phyloP scores from a whole-genome alignment of 2,888 invertebrate species.

The Yponomeuta sedellus region DNA sequence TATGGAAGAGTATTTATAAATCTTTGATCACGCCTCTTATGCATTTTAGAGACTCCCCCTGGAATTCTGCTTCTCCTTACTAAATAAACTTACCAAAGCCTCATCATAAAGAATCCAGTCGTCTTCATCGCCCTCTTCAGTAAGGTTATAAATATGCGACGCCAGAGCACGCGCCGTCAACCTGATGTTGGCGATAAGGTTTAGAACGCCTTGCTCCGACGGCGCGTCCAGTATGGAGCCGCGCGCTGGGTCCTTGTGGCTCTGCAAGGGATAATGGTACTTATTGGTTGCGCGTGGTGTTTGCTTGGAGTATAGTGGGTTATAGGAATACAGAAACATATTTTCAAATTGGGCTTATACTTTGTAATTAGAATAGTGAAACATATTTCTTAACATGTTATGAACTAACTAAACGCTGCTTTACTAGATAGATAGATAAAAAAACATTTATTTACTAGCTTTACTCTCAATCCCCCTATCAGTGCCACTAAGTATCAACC shows the following conservation, averaged over 20 bases:
- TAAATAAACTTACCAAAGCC: slow-evolving; percentile 78
- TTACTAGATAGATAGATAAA: too few species aligned
- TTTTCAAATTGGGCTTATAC: too few species aligned
- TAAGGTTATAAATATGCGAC: slow-evolving; percentile 85
- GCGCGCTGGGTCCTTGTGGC: slow-evolving; percentile 78
- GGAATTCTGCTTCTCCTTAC: too few species aligned
- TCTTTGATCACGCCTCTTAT: too few species aligned
- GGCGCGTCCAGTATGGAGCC: slow-evolving; percentile 80
- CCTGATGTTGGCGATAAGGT: slow-evolving; percentile 81
- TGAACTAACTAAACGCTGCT: too few species aligned
- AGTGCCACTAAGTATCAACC: too few species aligned
- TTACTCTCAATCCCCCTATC: too few species aligned
- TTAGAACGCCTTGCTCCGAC: slow-evolving; percentile 72
- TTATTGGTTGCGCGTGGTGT: background rate
- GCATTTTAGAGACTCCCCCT: too few species aligned
- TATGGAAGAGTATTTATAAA: too few species aligned
- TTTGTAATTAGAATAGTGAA: too few species aligned
- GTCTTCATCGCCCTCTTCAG: slow-evolving; percentile 48
- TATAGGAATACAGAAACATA: background rate
- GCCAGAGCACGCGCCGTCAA: slow-evolving; percentile 90
- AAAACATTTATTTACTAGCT: too few species aligned
- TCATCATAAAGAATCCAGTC: slow-evolving; percentile 81
- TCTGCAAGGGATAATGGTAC: slow-evolving; percentile 48
- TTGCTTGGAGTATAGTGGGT: background rate
- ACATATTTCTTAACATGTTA: too few species aligned